phyloP scores from a whole-genome alignment of 2,797 vertebrate species.

The Gallinago nigripennis region DNA sequence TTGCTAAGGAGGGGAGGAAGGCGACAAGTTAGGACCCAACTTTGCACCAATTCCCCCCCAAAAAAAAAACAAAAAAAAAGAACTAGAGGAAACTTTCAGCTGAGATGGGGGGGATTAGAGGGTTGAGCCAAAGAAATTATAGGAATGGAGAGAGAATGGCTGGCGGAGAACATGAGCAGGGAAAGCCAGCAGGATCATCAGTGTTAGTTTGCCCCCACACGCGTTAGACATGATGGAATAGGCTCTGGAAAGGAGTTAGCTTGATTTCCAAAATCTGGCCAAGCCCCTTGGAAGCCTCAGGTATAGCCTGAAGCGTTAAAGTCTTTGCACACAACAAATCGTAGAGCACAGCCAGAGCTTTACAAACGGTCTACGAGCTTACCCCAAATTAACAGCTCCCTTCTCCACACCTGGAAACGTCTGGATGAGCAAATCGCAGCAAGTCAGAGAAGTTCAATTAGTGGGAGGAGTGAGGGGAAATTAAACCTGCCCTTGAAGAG shows the following conservation, averaged over 20 bases:
- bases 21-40: neutral
- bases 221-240: neutral
- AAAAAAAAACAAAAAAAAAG: neutral
- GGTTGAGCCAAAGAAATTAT: neutral
- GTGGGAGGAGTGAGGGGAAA: neutral
- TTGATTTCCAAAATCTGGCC: neutral
- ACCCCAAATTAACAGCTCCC: neutral
- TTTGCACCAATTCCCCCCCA: neutral
- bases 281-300: neutral
- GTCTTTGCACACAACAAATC: neutral
- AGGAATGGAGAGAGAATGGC: conserved; percentile 31
- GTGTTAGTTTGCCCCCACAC: conserved; percentile 21
- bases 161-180: conserved; percentile 3
- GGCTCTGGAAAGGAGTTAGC: neutral
- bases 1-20: conserved; percentile 79
- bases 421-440: neutral
- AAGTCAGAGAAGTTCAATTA: neutral
- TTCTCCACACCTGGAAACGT: neutral
- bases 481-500: neutral
- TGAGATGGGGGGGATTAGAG: neutral
- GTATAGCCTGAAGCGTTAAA: neutral
- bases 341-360: neutral
- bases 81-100: neutral
- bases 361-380: neutral
- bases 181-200: conserved; percentile 19